Evolutionary conservation across 2,113 vertebrate genomes (phyloP).

Genomic region (Triplophysa tibetana): DNA sequence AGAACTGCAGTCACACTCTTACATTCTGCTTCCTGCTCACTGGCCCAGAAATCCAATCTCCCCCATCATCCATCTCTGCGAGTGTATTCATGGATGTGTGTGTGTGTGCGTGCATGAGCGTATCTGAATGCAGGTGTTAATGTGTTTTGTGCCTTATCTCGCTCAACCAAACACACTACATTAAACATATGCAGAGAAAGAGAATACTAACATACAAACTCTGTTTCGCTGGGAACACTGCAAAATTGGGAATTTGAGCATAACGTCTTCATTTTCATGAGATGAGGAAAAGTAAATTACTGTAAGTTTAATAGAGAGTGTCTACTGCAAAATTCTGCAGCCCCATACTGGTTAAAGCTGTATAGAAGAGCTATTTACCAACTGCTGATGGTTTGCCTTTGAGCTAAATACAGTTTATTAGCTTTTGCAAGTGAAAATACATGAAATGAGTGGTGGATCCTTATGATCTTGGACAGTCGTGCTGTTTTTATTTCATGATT

Average conservation of each 20-base stretch:
- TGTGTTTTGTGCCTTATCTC: constrained; percentile 37
- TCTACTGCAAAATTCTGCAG: not conserved
- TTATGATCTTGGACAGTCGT: not conserved
- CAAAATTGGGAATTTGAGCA: not conserved
- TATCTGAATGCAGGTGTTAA: constrained; percentile 42
- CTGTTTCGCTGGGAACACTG: constrained; percentile 8
- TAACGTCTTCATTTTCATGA: not conserved
- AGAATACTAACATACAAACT: not conserved
- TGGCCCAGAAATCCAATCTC: constrained; percentile 46
- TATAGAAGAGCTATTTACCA: not conserved
- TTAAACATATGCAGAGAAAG: constrained; percentile 8
- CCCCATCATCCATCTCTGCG: constrained; percentile 27
- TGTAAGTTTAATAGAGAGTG: not conserved
- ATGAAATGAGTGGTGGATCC: not conserved
- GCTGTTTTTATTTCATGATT: not conserved
- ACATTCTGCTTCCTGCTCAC: constrained; percentile 45
- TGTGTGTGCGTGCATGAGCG: not conserved
- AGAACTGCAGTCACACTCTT: constrained; percentile 32
- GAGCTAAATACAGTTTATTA: not conserved
- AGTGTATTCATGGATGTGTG: not conserved
- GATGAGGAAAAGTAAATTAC: not conserved
- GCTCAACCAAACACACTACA: constrained; percentile 31
- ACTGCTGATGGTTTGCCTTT: constrained; percentile 8
- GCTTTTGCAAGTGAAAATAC: not conserved
- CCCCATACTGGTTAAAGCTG: not conserved